Base-by-base conservation (phyloP, 1,140 invertebrate species). In the Lepidurus couesii region DNA sequence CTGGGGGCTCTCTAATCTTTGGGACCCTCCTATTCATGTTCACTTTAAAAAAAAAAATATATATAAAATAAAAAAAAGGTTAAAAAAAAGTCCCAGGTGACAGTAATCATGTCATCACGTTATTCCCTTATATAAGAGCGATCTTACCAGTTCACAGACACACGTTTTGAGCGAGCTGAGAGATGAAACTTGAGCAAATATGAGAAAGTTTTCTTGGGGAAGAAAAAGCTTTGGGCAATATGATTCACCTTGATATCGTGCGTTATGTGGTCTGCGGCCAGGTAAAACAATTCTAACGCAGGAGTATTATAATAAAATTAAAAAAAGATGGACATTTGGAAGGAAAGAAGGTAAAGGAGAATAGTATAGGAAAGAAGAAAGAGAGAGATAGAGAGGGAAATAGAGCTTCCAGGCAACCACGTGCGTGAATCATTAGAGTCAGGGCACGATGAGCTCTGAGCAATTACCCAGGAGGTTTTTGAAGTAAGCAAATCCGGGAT, bases 381-480 rank as follows among this genome's bases (percentile, higher is more conserved):
- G 47, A 65, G 47, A 7, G 47, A 65, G 13, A 65, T 1, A 21
- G 53, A 65, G 53, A 65, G 53, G 34, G 53, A 65, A 13, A 21
- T 13, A 65, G 16, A 65, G 53, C 53, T 65, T 65, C 53, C 53
- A 65, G 53, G 53, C 53, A 65, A 65, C 53, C 53, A 65, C 53
- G 53, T 65, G 53, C 53, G 53, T 65, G 53, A 65, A 65, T 65
- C 53, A 65, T 65, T 65, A 65, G 53, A 65, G 53, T 65, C 53
- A 7, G 53, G 8, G 53, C 53, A 65, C 53, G 53, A 65, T 65
- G 53, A 65, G 53, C 53, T 65, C 21, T 65, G 53, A 65, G 53
- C 53, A 65, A 65, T 65, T 65, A 65, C 53, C 53, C 21, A 65
- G 21, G 21, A 21, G 16, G 8, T 65, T 65, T 65, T 65, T 65